Conservation (phyloP, 92 coral and sea anemone genomes). For the Phenganax subtilis region DNA sequence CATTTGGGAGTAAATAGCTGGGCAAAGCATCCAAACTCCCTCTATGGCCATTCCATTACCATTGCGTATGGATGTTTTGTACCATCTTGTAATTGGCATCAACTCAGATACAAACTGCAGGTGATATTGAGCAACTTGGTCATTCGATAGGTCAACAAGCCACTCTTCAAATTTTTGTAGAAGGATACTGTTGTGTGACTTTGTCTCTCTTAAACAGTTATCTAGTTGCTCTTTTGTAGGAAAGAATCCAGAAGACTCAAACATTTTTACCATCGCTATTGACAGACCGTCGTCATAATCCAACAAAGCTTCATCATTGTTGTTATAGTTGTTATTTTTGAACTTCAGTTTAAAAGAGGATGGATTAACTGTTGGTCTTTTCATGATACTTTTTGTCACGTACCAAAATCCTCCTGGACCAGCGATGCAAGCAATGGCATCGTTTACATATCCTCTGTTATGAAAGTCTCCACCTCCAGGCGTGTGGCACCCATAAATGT, state of each 20-base stretch:
- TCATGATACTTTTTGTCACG: constrained; percentile 19
- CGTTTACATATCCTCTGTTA: constrained; percentile 23
- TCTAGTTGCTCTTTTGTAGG: constrained; percentile 32
- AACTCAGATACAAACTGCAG: constrained; percentile 34
- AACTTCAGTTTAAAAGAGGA: constrained; percentile 31
- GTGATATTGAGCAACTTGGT: constrained; percentile 36
- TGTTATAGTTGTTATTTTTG: constrained; percentile 32
- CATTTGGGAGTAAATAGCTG: neutral
- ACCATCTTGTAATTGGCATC: constrained; percentile 47
- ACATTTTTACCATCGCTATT: constrained; percentile 48
- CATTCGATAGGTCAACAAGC: neutral
- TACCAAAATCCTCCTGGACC: constrained; percentile 18
- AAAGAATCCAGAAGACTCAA: constrained; percentile 33
- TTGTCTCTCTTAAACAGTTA: neutral
- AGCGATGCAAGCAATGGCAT: constrained; percentile 19
- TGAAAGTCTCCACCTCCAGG: constrained; percentile 44
- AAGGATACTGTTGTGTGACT: constrained; percentile 39
- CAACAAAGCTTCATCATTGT: constrained; percentile 42
- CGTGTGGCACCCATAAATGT: constrained; percentile 42
- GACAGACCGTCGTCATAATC: constrained; percentile 52
- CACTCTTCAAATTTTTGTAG: constrained; percentile 30
- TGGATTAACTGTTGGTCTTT: constrained; percentile 31
- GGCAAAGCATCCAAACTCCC: constrained; percentile 21
- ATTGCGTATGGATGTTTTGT: constrained; percentile 38
- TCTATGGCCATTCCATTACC: constrained; percentile 48